Evolutionary conservation across 2,888 invertebrate species (phyloP), one percentile per base, ranked within the genome.

Genomic region (Anticlea derivata): DNA sequence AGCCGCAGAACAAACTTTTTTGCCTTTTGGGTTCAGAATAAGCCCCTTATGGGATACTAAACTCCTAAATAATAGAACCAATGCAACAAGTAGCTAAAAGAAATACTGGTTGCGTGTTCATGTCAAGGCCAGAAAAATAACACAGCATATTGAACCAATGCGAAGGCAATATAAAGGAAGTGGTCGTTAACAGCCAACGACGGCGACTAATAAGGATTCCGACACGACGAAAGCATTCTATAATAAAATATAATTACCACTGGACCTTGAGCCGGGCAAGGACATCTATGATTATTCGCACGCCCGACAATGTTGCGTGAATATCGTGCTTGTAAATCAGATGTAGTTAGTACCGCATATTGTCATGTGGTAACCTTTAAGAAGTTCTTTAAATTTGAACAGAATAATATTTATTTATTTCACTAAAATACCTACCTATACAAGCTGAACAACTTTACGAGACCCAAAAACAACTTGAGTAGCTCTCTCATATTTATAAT

Each of bases 201-300:
- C 27, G 47, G 46, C 27, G 33, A 58, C 64, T 73, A 73, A 75
- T 73, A 73, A 66, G 66, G 47, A 76, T 75, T 66, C 67, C 66
- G 59, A 43, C 53, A 63, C 65, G 64, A 29, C 39, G 57, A 60
- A 61, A 55, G 50, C 48, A 48, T 55, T 50, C 35, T 43, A 51
- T 50, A 58, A 65, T 68, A 61, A 62, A 65, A 63, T 38, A 53
- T 65, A 57, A 63, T 61, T 53, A 57, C 59, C 41, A 56, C 7
- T 33, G n/a, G 40, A 58, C 57, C 59, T 57, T 57, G 50, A 34
- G 29, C 12, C 39, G 22, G 11, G 5, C 39, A 45, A 55, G 55
- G 53, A 33, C 50, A 26, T 35, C 31, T 34, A 38, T 38, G 47
- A 46, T 46, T 40, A 41, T 43, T 12, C 23, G 27, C 8, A 27